Percentiles rank a stretch among this genome's conserved stretches.
phyloP scores from a whole-genome alignment of 2,888 invertebrate species.

The Drosophila tanythrix region DNA sequence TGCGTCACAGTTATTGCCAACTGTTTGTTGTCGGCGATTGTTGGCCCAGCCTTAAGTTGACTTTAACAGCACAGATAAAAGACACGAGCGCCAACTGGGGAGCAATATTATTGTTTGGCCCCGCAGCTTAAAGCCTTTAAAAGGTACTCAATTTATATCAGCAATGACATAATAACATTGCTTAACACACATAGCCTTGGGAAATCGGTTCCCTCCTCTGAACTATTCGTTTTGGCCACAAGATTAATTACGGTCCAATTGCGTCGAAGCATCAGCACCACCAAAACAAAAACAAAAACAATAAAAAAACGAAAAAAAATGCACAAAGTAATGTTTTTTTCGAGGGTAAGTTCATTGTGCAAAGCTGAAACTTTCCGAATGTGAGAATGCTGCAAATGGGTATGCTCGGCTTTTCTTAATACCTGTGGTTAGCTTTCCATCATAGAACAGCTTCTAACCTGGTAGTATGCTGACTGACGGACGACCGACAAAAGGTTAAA shows the following conservation, averaged over 20 bases:
- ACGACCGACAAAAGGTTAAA: neutral
- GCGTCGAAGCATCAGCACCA: slow-evolving; percentile 26
- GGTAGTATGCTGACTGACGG: neutral
- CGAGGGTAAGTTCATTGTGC: slow-evolving; percentile 42
- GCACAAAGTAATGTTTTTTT: slow-evolving; percentile 6
- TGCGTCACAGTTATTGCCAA: slow-evolving; percentile 61
- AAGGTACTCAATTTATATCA: slow-evolving; percentile 9
- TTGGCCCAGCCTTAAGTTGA: slow-evolving; percentile 56
- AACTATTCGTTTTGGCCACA: slow-evolving; percentile 34
- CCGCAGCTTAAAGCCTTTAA: slow-evolving; percentile 49
- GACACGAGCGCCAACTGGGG: slow-evolving; percentile 31
- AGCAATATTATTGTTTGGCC: slow-evolving; percentile 17
- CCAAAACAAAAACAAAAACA: no score
- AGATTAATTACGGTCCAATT: slow-evolving; percentile 76
- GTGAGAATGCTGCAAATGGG: no score
- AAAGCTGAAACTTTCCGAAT: slow-evolving; percentile 50
- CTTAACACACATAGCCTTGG: slow-evolving; percentile 50
- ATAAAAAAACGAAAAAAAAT: slow-evolving; percentile 19
- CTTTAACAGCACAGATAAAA: slow-evolving; percentile 54
- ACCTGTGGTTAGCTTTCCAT: neutral
- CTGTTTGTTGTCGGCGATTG: slow-evolving; percentile 46
- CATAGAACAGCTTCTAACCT: neutral
- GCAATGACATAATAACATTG: slow-evolving; percentile 45
- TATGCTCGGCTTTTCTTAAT: neutral
- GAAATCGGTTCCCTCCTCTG: slow-evolving; percentile 21